A percentile compares a stretch with the other conserved stretches of the same genome.
phyloP scores from a whole-genome alignment of 2,888 invertebrate genomes.

The Noctuana brunneofusca region DNA sequence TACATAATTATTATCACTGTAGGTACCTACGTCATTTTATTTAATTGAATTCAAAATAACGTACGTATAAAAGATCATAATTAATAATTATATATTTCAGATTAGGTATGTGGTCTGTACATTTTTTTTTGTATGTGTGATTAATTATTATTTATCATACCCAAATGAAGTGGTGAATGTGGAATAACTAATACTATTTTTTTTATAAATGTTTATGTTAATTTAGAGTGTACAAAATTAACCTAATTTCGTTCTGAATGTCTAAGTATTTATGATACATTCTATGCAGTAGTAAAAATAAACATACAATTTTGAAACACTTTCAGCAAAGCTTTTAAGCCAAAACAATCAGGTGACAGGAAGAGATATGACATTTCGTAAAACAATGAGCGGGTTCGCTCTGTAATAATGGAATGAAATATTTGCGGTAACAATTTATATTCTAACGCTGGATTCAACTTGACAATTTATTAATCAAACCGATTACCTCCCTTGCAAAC shows the following conservation, averaged over 20 bases:
- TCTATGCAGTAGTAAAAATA: neutral
- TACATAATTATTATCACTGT: too few species aligned
- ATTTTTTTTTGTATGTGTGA: too few species aligned
- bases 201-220: neutral
- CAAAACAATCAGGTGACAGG: conserved; percentile 79
- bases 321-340: conserved; percentile 43
- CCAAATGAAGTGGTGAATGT: too few species aligned
- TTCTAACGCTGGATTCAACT: conserved; percentile 80
- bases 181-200: too few species aligned
- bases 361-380: conserved; percentile 79
- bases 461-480: conserved; percentile 83
- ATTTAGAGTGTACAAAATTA: neutral
- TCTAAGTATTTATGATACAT: neutral
- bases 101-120: too few species aligned
- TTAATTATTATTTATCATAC: too few species aligned
- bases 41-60: neutral
- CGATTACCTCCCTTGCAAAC: conserved; percentile 78
- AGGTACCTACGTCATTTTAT: neutral
- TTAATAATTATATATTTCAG: neutral
- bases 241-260: neutral
- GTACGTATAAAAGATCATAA: neutral
- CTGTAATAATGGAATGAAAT: conserved; percentile 79
- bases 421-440: conserved; percentile 82
- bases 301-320: conserved; percentile 19
- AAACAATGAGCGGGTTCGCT: conserved; percentile 78